A percentile compares a stretch with the other conserved stretches of the same genome.
These are phyloP conservation scores for Trichogramma evanescens DNA, from an alignment of 2,888 invertebrate genomes.

Conservation along the genomic window DNA sequence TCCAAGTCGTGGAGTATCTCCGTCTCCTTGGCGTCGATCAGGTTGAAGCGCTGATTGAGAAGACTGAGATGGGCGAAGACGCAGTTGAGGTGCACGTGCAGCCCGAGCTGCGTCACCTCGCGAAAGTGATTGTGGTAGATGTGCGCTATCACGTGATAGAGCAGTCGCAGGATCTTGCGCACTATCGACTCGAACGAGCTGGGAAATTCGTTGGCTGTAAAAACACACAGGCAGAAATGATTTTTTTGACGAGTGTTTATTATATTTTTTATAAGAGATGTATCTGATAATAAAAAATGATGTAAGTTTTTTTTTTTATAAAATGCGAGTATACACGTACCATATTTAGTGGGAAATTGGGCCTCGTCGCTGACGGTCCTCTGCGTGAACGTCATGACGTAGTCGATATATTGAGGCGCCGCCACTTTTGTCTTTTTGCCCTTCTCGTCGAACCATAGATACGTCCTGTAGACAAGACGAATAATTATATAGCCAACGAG, in stretches of 20 bases:
- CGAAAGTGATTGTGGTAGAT: conserved; percentile 96
- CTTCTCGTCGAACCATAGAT: conserved; percentile 98
- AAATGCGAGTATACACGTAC: conserved; percentile 51
- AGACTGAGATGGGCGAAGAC: conserved; percentile 94
- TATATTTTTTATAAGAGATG: not conserved
- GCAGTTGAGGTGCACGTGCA: conserved; percentile 95
- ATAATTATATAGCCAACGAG: not conserved
- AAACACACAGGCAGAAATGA: not conserved
- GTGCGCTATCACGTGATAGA: conserved; percentile 97
- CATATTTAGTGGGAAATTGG: conserved; percentile 97
- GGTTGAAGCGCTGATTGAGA: conserved; percentile 75
- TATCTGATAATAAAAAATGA: not conserved
- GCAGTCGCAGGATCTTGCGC: conserved; percentile 89
- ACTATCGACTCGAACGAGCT: conserved; percentile 89
- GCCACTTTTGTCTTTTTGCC: conserved; percentile 96
- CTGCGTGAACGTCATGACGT: conserved; percentile 97
- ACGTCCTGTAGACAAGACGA: conserved; percentile 62
- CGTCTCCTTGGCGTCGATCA: conserved; percentile 93
- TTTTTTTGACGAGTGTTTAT: not conserved
- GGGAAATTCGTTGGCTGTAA: conserved; percentile 86
- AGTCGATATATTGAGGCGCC: conserved; percentile 97
- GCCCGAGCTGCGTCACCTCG: conserved; percentile 85
- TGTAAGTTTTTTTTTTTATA: no score
- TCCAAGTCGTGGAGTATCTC: conserved; percentile 90
- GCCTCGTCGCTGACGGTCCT: conserved; percentile 94